Conservation (phyloP, 2,797 vertebrate genomes). For the Lepus townsendii region DNA sequence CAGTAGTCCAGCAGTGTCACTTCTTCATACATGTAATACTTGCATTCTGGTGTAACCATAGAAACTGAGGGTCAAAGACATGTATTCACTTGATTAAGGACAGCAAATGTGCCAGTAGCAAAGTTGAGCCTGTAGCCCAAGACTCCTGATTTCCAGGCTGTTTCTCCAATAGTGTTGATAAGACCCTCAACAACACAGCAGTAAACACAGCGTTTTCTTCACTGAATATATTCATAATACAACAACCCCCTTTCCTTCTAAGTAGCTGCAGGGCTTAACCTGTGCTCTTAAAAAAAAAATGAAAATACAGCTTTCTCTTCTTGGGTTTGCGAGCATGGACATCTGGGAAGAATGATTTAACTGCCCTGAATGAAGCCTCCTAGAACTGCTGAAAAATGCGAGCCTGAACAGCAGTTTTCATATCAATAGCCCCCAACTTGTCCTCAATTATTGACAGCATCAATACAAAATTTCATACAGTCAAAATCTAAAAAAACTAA, state of each 20-base stretch:
- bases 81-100: not conserved
- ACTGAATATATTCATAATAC: not conserved
- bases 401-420: not conserved
- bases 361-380: not conserved
- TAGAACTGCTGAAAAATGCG: not conserved
- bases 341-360: not conserved
- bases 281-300: not conserved
- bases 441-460: not conserved
- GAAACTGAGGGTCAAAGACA: not conserved
- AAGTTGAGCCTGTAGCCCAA: not conserved
- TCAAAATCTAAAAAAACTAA: not conserved
- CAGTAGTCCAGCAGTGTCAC: not conserved
- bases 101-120: not conserved
- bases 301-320: not conserved
- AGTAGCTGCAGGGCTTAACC: not conserved
- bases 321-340: not conserved
- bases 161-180: not conserved
- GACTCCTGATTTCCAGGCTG: not conserved
- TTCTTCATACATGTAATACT: not conserved
- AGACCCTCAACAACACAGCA: not conserved
- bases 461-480: not conserved
- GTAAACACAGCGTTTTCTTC: not conserved
- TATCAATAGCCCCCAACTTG: not conserved
- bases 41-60: not conserved
- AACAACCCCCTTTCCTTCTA: not conserved